Percentiles rank a stretch among this genome's conserved stretches.
phyloP scores from a whole-genome alignment of 2,797 vertebrate genomes.

The Balearica regulorum region DNA sequence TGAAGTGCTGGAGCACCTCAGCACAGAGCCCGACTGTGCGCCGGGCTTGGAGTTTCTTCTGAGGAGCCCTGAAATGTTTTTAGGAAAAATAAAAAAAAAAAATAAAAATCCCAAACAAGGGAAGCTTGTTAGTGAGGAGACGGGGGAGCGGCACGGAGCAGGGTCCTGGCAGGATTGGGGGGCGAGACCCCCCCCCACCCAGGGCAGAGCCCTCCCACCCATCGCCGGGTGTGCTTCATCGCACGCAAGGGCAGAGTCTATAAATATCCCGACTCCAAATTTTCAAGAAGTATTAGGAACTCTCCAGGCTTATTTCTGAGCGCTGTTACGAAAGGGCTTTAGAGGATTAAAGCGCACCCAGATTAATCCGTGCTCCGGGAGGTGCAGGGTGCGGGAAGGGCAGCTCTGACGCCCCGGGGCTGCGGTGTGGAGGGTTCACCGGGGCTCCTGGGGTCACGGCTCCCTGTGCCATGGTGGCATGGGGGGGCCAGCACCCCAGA shows the following conservation, averaged over 20 bases:
- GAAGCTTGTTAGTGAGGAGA: neutral
- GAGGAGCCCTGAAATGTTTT: neutral
- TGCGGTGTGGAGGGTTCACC: accelerated
- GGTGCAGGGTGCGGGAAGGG: neutral
- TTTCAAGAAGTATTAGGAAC: slow-evolving; percentile 55
- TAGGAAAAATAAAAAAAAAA: neutral
- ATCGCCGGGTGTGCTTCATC: accelerated
- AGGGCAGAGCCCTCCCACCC: neutral
- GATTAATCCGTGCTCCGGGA: slow-evolving; percentile 12
- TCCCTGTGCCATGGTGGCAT: accelerated
- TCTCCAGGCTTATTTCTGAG: slow-evolving; percentile 59
- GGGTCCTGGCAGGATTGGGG: neutral
- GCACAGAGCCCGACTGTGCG: slow-evolving; percentile 46
- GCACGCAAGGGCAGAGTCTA: neutral
- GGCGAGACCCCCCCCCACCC: neutral
- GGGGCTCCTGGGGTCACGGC: neutral
- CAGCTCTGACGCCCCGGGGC: neutral
- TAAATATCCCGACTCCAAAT: slow-evolving; percentile 44
- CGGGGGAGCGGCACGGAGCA: neutral
- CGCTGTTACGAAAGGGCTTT: slow-evolving; percentile 55
- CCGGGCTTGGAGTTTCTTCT: neutral
- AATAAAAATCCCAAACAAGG: neutral
- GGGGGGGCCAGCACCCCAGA: neutral
- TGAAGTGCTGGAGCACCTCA: neutral
- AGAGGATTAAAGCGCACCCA: slow-evolving; percentile 39